Percentiles rank a stretch among this genome's conserved stretches.
phyloP scores from a whole-genome alignment of 2,888 invertebrate genomes.

The Drosophila differens region DNA sequence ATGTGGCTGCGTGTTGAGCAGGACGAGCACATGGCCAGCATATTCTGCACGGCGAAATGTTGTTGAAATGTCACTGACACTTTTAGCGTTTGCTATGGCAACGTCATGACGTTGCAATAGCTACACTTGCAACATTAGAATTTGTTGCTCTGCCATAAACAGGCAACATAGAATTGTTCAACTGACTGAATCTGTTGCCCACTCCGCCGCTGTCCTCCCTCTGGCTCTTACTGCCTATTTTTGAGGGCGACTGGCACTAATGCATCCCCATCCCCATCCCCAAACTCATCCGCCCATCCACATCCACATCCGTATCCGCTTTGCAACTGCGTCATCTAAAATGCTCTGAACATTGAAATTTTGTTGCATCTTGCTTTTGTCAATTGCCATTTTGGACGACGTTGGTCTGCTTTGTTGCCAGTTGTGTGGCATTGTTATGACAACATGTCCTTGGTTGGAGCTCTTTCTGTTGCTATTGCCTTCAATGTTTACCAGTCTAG shows the following conservation, averaged over 20 bases:
- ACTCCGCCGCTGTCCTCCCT: neutral
- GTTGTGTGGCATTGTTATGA: constrained; percentile 51
- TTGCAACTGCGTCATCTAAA: constrained; percentile 38
- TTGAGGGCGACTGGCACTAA: constrained; percentile 43
- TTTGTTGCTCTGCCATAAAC: constrained; percentile 50
- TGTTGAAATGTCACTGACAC: constrained; percentile 64
- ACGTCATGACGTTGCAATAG: constrained; percentile 16
- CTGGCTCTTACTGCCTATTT: neutral
- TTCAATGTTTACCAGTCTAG: constrained; percentile 18
- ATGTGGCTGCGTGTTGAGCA: constrained; percentile 4
- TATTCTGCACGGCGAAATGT: constrained; percentile 20
- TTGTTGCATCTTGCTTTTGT: constrained; percentile 43
- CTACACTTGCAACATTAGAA: constrained; percentile 52
- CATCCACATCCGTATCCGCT: constrained; percentile 39
- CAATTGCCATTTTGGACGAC: constrained; percentile 29
- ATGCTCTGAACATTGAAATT: constrained; percentile 54
- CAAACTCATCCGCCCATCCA: constrained; percentile 24
- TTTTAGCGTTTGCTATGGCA: constrained; percentile 48
- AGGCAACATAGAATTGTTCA: constrained; percentile 33
- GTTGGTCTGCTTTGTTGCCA: constrained; percentile 22
- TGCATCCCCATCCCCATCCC: constrained; percentile 46
- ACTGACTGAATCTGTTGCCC: neutral
- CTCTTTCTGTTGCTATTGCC: constrained; percentile 12
- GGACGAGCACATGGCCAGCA: constrained; percentile 26
- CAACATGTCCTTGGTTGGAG: constrained; percentile 50